Conservation (phyloP, 2,888 invertebrate genomes). For the Leptinotarsa haldemani region DNA sequence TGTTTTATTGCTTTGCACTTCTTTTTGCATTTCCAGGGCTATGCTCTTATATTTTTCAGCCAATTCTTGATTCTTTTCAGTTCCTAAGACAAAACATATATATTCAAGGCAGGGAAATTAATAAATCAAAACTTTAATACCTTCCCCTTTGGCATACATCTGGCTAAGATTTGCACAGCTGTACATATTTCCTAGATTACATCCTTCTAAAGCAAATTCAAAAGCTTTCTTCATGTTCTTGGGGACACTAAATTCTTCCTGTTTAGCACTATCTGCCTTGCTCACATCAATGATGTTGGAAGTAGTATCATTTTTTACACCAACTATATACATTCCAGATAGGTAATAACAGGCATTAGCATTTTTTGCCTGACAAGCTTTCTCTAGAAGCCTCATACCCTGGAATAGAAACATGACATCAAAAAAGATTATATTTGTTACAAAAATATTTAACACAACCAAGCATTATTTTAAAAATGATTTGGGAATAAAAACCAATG, state of each 20-base stretch:
- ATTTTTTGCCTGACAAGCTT: constrained; percentile 65
- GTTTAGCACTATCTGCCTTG: constrained; percentile 27
- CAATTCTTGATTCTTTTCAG: constrained; percentile 76
- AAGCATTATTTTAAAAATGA: neutral
- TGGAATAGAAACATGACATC: constrained; percentile 44
- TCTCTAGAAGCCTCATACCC: constrained; percentile 68
- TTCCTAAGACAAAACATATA: constrained; percentile 59
- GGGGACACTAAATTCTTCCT: constrained; percentile 62
- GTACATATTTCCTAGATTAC: constrained; percentile 85
- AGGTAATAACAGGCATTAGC: constrained; percentile 78
- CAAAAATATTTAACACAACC: too few species aligned
- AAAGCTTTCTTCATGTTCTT: constrained; percentile 84
- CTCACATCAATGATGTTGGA: constrained; percentile 26
- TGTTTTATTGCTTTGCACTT: constrained; percentile 67
- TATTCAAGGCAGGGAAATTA: neutral
- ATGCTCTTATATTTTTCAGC: constrained; percentile 79
- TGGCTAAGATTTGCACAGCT: constrained; percentile 91
- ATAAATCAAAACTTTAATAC: constrained; percentile 58
- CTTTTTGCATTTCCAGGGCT: constrained; percentile 78
- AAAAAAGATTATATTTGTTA: constrained; percentile 12
- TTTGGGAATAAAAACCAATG: neutral
- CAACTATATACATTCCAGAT: constrained; percentile 82
- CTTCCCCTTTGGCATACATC: constrained; percentile 88
- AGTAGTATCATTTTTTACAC: constrained; percentile 70
- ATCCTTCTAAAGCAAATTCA: constrained; percentile 80